Evolutionary conservation across 1,140 invertebrate species (phyloP).

Genomic region (Drosophila nikananu): DNA sequence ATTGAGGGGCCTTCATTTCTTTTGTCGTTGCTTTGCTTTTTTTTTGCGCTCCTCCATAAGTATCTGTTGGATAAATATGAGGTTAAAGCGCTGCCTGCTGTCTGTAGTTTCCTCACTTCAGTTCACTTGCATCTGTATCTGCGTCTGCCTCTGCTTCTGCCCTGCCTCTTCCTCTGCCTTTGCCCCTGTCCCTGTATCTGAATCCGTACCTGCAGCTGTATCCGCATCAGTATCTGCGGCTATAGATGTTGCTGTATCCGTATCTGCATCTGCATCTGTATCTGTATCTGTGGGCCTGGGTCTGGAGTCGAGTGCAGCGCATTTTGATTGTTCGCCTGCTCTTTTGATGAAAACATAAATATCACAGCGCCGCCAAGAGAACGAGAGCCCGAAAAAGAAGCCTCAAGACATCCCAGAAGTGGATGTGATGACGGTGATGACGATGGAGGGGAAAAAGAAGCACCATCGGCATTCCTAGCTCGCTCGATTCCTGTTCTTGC

Average conservation of each 20-base stretch:
- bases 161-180: slow-evolving; percentile 27
- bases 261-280: slow-evolving; percentile 49
- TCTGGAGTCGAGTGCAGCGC: slow-evolving; percentile 68
- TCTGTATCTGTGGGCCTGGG: slow-evolving; percentile 35
- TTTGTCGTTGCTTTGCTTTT: slow-evolving; percentile 58
- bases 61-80: slow-evolving; percentile 85
- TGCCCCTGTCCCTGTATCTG: slow-evolving; percentile 17
- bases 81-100: slow-evolving; percentile 84
- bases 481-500: slow-evolving; percentile 51
- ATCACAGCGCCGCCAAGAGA: slow-evolving; percentile 58
- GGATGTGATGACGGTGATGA: slow-evolving; percentile 37
- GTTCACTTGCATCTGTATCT: slow-evolving; percentile 60
- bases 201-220: slow-evolving; percentile 45
- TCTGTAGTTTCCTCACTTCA: slow-evolving; percentile 48
- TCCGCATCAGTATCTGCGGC: slow-evolving; percentile 46
- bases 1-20: slow-evolving; percentile 53
- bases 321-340: slow-evolving; percentile 81
- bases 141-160: slow-evolving; percentile 38
- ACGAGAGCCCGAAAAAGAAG: slow-evolving; percentile 48
- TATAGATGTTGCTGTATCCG: slow-evolving; percentile 25
- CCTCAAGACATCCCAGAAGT: slow-evolving; percentile 64
- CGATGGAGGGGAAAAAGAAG: slow-evolving; percentile 29
- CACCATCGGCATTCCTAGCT: slow-evolving; percentile 37
- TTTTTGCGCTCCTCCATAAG: slow-evolving; percentile 71
- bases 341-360: slow-evolving; percentile 83